Base-by-base conservation (phyloP, 2,113 vertebrate genomes). In the Centropristis striata region DNA sequence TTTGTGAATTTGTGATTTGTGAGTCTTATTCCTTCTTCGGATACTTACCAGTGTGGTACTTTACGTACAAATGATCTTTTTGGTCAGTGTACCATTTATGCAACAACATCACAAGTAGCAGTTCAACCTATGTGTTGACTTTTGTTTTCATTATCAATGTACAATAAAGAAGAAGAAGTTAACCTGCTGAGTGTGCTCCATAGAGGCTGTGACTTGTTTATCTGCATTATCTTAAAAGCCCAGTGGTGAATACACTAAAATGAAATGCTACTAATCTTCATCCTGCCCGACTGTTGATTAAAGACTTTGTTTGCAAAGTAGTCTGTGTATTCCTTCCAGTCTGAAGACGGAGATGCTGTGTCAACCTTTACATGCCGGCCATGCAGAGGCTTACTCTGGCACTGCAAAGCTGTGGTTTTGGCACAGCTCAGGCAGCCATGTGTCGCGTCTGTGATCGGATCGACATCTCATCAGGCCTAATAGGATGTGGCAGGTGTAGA, bases 401-500 rank as follows among this genome's bases (percentile, higher is more conserved):
- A 60, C 58, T 21, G 58, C 49, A 71, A 41, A 81, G 72, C 73
- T 76, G 86, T 55, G 73, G 77, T 79, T 79, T 72, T 74, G 66
- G 67, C 61, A 70, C 57, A 8, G 64, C 25, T 28, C 15, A 13
- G 27, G 28, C 61, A 49, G 73, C 71, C 69, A 42, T 61, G 79
- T 85, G 80, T 75, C 21, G 5, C 23, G 63, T 74, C 46, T 37
- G 23, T 63, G 87, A 91, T 89, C 13, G 5, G 74, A 90, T 89
- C 27, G 68, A 61, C 73, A 47, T 68, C 66, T 79, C 71, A 50
- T 84, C 70, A 2, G 10, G 32, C 41, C 27, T 85, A 85, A 90
- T 79, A 53, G 59, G 70, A 84, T 42, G 63, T 77, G 87, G 76
- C 90, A 80, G 77, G 81, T 85, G 76, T 71, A 71, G 67, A 85